These are phyloP conservation scores for Idaea dimidiata DNA, from an alignment of 2,888 invertebrate genomes.

Conservation along the genomic window DNA sequence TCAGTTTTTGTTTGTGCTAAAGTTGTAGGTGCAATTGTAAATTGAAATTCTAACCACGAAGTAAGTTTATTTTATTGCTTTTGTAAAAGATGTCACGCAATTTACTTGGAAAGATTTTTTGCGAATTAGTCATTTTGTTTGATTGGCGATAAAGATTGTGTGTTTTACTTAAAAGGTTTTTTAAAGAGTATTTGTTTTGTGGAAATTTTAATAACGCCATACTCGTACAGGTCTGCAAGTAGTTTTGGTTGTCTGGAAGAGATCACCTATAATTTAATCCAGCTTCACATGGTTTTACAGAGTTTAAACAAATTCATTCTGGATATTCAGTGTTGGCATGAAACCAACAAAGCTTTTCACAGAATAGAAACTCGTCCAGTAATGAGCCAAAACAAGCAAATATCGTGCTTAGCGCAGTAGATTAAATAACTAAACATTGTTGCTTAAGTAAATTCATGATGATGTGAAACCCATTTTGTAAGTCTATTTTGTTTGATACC, in stretches of 20 bases:
- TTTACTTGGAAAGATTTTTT: conserved; percentile 71
- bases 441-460: no score
- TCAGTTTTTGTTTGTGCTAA: conserved; percentile 51
- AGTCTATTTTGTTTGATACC: no score
- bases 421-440: no score
- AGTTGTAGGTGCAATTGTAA: conserved; percentile 52
- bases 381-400: no score
- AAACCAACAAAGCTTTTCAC: conserved; percentile 58
- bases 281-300: no score
- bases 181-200: background rate
- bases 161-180: conserved; percentile 19
- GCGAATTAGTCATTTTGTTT: conserved; percentile 64
- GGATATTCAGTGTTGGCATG: conserved; percentile 46
- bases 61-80: conserved; percentile 64
- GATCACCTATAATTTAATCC: no score
- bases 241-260: no score
- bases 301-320: background rate
- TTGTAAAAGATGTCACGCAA: conserved; percentile 55
- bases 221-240: background rate
- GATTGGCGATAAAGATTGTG: conserved; percentile 20
- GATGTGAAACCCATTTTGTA: no score
- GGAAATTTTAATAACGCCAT: background rate
- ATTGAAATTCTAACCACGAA: conserved; percentile 67
- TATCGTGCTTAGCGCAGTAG: no score
- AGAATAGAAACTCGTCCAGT: no score